These are phyloP conservation scores for Alfaro cultratus DNA, from an alignment of 2,797 vertebrate species.

Conservation along the genomic window DNA sequence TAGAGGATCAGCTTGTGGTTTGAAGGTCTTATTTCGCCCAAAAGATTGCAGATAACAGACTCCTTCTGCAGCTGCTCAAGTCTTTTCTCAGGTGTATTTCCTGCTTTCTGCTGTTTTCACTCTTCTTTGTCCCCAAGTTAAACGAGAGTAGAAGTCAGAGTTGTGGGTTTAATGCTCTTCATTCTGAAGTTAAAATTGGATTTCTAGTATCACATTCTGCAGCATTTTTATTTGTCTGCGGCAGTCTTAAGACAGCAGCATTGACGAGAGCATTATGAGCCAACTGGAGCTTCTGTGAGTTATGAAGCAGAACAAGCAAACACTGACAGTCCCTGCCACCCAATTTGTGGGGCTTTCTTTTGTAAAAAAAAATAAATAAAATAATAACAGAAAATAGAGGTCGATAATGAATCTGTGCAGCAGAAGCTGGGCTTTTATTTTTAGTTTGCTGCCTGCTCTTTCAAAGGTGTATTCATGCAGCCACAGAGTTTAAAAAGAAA, in stretches of 20 bases:
- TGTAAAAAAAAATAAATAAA: slow-evolving; percentile 3
- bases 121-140: slow-evolving; percentile 37
- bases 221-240: slow-evolving; percentile 21
- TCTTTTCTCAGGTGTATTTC: slow-evolving; percentile 35
- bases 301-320: slow-evolving; percentile 48
- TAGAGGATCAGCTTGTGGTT: slow-evolving; percentile 57
- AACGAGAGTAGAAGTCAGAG: slow-evolving; percentile 25
- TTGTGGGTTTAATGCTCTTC: slow-evolving; percentile 20
- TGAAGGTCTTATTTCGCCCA: slow-evolving; percentile 71
- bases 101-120: slow-evolving; percentile 41
- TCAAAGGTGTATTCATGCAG: slow-evolving; percentile 27
- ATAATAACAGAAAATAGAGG: slow-evolving; percentile 2
- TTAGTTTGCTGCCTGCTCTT: slow-evolving; percentile 21
- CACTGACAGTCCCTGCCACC: slow-evolving; percentile 22
- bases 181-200: slow-evolving; percentile 47
- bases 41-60: slow-evolving; percentile 67
- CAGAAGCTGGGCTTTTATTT: slow-evolving; percentile 21
- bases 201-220: slow-evolving; percentile 28
- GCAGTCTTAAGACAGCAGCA: slow-evolving; percentile 31
- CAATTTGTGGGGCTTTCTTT: slow-evolving; percentile 28
- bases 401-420: slow-evolving; percentile 9
- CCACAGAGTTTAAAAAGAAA: slow-evolving; percentile 18
- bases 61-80: slow-evolving; percentile 30
- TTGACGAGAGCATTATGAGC: slow-evolving; percentile 44
- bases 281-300: slow-evolving; percentile 27